Base-by-base conservation (phyloP, 2,888 invertebrate species). In the Coleophora flavipennella region DNA sequence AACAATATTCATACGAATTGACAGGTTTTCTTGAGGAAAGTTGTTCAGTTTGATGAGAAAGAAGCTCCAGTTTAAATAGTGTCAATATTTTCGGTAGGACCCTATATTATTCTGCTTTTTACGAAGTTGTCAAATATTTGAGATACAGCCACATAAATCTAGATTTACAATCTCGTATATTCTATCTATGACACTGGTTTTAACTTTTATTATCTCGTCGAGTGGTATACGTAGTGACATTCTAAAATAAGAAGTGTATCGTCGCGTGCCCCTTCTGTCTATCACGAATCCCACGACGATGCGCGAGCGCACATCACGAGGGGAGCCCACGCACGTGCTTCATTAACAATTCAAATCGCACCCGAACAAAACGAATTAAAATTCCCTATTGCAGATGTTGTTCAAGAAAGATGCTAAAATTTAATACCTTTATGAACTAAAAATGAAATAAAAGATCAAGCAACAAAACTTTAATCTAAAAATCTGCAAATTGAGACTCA, bases 261-360 rank as follows among this genome's bases (percentile, higher is more conserved):
- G 70, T 69, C 73, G 70, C 70, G 70, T 73, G 75, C 62, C 50
- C 61, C 41, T 53, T 54, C 49, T 51, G 47, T 49, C 46, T 59
- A 55, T 57, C 51, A 52, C 57, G 59, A 55, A 49, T 57, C 58
- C 59, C 60, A 49, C 44, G 45, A 45, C 47, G 51, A 40, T 66
- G 70, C 72, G 71, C 71, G 49, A 48, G 68, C 74, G 74, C 78
- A 74, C 53, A 50, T 55, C 46, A 44, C 69, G 60, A 70, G 67
- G 68, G 70, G 68, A 59, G 60, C 51, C 59, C 60, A 55, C 67
- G 71, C 78, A 76, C 81, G 80, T 75, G 78, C 73, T 65, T 51
- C 51, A 67, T 73, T 67, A 67, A 49, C 50, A 49, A 70, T 66
- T 67, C 64, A 59, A 61, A 62, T 59, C 57, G 51, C 54, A 53